phyloP scores from a whole-genome alignment of 2,888 invertebrate genomes.

The Iselma pallidipennis region DNA sequence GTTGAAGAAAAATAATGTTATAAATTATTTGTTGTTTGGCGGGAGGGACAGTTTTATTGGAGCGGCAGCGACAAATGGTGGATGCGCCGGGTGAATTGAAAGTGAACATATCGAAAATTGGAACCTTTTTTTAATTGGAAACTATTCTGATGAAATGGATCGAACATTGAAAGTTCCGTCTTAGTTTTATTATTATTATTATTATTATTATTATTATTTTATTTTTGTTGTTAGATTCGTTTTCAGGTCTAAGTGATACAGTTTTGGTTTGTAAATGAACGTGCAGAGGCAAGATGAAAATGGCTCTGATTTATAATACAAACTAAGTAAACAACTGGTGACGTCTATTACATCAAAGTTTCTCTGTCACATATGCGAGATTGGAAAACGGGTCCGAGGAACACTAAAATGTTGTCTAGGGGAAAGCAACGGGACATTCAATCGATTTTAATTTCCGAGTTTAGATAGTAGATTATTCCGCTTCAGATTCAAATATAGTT shows the following conservation, averaged over 20 bases:
- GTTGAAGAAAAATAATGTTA: neutral
- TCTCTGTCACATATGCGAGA: slow-evolving; percentile 42
- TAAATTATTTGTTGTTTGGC: neutral
- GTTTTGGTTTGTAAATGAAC: slow-evolving; percentile 9
- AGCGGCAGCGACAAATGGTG: neutral
- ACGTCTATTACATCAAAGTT: slow-evolving; percentile 44
- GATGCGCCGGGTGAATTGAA: slow-evolving; percentile 11
- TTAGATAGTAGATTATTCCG: slow-evolving; percentile 38
- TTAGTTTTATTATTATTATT: neutral
- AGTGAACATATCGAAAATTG: slow-evolving; percentile 9
- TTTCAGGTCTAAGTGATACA: neutral
- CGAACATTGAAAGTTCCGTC: neutral
- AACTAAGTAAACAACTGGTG: slow-evolving; percentile 40
- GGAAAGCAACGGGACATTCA: slow-evolving; percentile 33
- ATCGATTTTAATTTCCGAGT: slow-evolving; percentile 46
- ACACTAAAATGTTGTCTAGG: slow-evolving; percentile 8
- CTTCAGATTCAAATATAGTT: slow-evolving; percentile 22
- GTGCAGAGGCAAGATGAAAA: slow-evolving; percentile 18
- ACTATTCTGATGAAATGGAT: neutral
- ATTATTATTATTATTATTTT: neutral
- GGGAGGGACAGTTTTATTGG: neutral
- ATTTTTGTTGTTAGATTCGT: neutral
- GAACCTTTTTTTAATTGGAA: slow-evolving; percentile 14
- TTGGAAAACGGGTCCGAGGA: slow-evolving; percentile 30
- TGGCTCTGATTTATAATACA: slow-evolving; percentile 28